A percentile compares a stretch with the other conserved stretches of the same genome.
phyloP scores from a whole-genome alignment of 2,888 invertebrate species.

The Mesorhabditis spiculigera region DNA sequence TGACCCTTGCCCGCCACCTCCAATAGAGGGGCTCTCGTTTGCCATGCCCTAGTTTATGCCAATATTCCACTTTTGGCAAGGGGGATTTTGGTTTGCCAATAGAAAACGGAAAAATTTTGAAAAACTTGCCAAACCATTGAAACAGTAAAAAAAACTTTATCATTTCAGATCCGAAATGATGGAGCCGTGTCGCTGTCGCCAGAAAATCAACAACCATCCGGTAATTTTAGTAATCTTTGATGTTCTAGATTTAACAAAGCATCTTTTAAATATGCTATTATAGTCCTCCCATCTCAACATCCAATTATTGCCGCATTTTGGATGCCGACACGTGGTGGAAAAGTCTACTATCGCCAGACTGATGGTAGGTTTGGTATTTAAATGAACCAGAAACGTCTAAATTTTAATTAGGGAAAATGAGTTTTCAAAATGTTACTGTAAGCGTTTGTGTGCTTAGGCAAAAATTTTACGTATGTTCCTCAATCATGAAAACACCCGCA shows the following conservation, averaged over 20 bases:
- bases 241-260: not conserved
- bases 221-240: not conserved
- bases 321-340: slow-evolving; percentile 37
- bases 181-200: slow-evolving; percentile 40
- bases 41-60: too few relatives aligned
- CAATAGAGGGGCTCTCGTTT: too few relatives aligned
- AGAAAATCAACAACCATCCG: slow-evolving; percentile 17
- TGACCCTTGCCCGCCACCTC: too few relatives aligned
- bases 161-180: slow-evolving; percentile 46
- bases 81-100: too few relatives aligned
- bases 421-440: not conserved
- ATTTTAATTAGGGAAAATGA: not conserved
- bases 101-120: too few relatives aligned
- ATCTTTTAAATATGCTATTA: not conserved
- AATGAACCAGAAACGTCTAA: too few relatives aligned
- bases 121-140: too few relatives aligned
- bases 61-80: too few relatives aligned
- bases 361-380: slow-evolving; percentile 26
- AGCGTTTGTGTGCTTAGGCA: not conserved
- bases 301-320: slow-evolving; percentile 56
- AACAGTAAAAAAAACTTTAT: not conserved
- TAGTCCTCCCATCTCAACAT: slow-evolving; percentile 30
- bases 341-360: slow-evolving; percentile 55
- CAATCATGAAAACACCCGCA: not conserved
- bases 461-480: not conserved